These are phyloP conservation scores for Pyrgus malvae DNA, from an alignment of 2,888 invertebrate species.

Conservation along the genomic window DNA sequence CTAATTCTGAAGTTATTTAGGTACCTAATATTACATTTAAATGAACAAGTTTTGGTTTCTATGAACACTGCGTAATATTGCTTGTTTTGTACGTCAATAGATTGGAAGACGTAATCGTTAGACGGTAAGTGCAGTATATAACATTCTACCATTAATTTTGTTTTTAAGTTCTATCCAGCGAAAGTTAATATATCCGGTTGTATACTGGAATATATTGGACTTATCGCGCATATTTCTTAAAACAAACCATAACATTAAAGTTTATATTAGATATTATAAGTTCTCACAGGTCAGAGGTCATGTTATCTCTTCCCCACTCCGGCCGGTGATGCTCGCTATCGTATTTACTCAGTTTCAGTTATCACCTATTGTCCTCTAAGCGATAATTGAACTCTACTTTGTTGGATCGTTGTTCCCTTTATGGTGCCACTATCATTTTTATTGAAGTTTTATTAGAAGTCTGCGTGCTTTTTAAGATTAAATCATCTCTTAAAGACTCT, in stretches of 20 bases:
- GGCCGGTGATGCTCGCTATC: conserved; percentile 21
- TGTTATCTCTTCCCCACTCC: conserved; percentile 32
- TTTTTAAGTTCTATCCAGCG: too few species aligned
- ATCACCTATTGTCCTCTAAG: conserved; percentile 29
- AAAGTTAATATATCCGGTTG: conserved; percentile 1
- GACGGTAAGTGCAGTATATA: too few species aligned
- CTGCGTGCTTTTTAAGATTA: conserved; percentile 1
- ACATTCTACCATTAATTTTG: too few species aligned
- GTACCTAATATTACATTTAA: too few species aligned
- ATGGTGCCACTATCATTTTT: conserved; percentile 22
- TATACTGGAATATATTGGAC: background rate
- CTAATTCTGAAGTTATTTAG: too few species aligned
- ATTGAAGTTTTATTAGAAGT: conserved; percentile 6
- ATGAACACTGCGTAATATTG: too few species aligned
- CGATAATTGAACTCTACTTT: conserved; percentile 13
- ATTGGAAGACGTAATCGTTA: too few species aligned
- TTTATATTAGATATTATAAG: conserved; percentile 16
- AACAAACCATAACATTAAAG: conserved; percentile 15
- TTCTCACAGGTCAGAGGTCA: conserved; percentile 39
- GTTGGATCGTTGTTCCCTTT: conserved; percentile 5
- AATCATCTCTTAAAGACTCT: background rate
- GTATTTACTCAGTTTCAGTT: conserved; percentile 27
- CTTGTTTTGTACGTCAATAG: too few species aligned
- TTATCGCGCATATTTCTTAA: conserved; percentile 9
- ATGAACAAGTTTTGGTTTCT: too few species aligned